A percentile compares a stretch with the other conserved stretches of the same genome.
phyloP scores from a whole-genome alignment of 92 coral and sea anemone genomes.

The Anthopleura xanthogrammica region DNA sequence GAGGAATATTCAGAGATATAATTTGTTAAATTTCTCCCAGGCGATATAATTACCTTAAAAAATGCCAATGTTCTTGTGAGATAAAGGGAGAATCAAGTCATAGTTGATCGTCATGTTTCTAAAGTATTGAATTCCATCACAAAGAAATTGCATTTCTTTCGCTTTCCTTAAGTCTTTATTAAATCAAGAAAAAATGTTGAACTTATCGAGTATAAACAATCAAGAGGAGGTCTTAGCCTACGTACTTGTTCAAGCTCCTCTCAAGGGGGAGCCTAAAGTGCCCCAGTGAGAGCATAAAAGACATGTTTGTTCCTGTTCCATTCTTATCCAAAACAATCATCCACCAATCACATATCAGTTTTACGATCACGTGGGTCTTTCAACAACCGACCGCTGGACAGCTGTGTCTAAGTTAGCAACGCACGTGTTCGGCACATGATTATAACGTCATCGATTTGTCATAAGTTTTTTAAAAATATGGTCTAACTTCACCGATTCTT shows the following conservation, averaged over 20 bases:
- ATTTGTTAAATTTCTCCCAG: background rate
- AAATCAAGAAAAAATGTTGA: slow-evolving; percentile 6
- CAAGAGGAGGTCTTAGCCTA: background rate
- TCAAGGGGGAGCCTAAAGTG: background rate
- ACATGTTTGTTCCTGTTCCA: background rate
- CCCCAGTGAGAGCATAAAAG: background rate
- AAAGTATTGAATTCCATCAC: background rate
- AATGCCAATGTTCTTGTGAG: background rate
- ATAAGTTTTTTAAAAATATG: background rate
- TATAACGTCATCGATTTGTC: background rate
- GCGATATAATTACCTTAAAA: background rate
- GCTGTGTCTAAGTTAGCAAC: background rate
- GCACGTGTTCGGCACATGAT: background rate
- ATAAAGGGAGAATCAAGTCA: background rate
- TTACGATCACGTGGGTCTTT: background rate
- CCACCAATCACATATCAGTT: background rate
- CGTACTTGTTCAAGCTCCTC: background rate
- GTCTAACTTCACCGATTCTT: background rate
- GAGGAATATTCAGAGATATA: too few relatives aligned
- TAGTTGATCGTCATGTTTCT: background rate
- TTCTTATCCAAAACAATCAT: background rate
- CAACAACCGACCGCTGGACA: background rate
- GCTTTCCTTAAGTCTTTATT: slow-evolving; percentile 4
- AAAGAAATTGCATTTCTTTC: background rate
- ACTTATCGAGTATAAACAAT: background rate